Evolutionary conservation across 2,113 vertebrate genomes (phyloP), one percentile per base, ranked within the genome.

Genomic region (Mola mola): DNA sequence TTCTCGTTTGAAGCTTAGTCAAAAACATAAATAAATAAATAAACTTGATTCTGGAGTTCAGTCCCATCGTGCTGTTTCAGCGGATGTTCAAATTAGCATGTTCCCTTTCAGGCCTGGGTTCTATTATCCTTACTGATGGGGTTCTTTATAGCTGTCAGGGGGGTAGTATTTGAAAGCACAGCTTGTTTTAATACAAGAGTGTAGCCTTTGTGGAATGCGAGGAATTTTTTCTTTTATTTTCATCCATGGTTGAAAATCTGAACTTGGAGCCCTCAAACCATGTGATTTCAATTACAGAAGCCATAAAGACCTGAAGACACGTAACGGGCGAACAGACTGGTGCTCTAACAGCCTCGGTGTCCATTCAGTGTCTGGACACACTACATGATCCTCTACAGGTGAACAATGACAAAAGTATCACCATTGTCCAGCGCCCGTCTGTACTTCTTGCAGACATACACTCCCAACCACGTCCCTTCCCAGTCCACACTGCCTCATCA

Each of bases 181-280:
- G 74, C 83, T 66, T 66, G 82, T 69, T 73, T 87, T 88, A 78
- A 87, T 88, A 78, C 72, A 79, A 73, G 68, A 83, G 68, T 76
- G 72, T 34, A 68, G 63, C 75, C 60, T 83, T 34, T 17, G 41
- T 78, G 83, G 36, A 89, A 88, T 89, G 89, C 82, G 59, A 83
- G 69, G 74, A 82, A 87, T 90, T 70, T 63, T 83, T 61, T 85
- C 70, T 72, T 89, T 87, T 88, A 83, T 82, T 90, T 84, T 75
- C 64, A 73, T 82, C 78, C 52, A 52, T 41, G 42, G 73, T 48
- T 72, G 71, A 85, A 89, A 86, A 88, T 79, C 43, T 72, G 82
- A 74, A 65, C 55, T 83, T 74, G 60, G 68, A 79, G 78, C 48
- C 47, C 40, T 74, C 44, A 3, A 59, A 60, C 58, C 73, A 84